Conservation (phyloP, 1,140 invertebrate species). For the Thalassaphorura encarpata region DNA sequence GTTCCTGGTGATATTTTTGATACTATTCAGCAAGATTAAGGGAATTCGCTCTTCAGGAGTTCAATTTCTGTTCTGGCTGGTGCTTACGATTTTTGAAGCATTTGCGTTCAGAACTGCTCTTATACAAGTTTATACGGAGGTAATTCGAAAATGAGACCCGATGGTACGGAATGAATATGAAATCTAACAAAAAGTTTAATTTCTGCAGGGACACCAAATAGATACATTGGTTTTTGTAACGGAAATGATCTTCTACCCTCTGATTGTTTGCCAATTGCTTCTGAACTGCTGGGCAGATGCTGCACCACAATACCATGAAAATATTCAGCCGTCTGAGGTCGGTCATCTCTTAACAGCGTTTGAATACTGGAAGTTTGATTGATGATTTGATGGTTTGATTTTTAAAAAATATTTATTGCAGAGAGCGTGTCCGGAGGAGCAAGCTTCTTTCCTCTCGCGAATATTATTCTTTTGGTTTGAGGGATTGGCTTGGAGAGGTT, state of each 20-base stretch:
- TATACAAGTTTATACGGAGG: too few relatives aligned
- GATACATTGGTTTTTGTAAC: constrained; percentile 1
- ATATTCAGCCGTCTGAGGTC: constrained; percentile 34
- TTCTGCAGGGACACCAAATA: too few relatives aligned
- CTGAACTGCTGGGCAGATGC: constrained; percentile 73
- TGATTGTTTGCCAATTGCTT: constrained; percentile 59
- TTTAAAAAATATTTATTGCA: too few relatives aligned
- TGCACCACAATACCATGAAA: constrained; percentile 55
- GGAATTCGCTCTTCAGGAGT: constrained; percentile 77
- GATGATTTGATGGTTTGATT: too few relatives aligned
- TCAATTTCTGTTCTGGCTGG: constrained; percentile 78
- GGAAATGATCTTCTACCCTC: constrained; percentile 51
- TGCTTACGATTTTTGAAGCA: constrained; percentile 56
- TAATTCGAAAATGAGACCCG: too few relatives aligned
- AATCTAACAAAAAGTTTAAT: too few relatives aligned
- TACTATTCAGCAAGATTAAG: constrained; percentile 66
- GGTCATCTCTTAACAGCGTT: too few relatives aligned
- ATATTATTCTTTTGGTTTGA: constrained; percentile 91
- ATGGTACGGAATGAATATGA: too few relatives aligned
- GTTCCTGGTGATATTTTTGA: constrained; percentile 55
- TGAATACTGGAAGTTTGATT: too few relatives aligned
- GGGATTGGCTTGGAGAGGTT: constrained; percentile 66
- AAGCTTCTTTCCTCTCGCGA: constrained; percentile 73
- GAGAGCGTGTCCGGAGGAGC: constrained; percentile 74
- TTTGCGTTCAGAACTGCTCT: constrained; percentile 56